Conservation (phyloP, 2,113 vertebrate species). For the Otis tarda region DNA sequence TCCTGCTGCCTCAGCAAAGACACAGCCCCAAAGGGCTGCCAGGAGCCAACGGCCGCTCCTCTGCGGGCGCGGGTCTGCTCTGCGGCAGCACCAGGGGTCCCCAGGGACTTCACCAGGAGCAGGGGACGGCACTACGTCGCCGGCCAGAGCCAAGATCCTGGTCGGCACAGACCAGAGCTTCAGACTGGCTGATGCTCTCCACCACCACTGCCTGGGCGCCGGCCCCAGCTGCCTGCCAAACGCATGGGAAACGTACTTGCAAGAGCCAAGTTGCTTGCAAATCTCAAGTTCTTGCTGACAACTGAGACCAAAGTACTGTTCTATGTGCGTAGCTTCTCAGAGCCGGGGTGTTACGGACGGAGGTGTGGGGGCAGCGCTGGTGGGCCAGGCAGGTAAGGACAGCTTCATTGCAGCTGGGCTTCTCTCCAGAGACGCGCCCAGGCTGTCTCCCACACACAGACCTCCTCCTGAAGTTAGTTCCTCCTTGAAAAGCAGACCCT, state of each 20-base stretch:
- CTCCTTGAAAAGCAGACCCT: neutral
- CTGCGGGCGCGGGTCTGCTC: accelerated
- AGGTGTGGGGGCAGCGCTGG: neutral
- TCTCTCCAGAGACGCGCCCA: neutral
- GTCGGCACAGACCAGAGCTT: neutral
- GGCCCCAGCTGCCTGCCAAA: neutral
- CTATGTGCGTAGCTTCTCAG: accelerated
- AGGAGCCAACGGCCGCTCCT: neutral
- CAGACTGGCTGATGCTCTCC: neutral
- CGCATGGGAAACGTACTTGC: neutral
- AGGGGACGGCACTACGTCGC: accelerated
- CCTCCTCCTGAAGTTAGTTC: neutral
- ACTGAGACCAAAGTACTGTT: neutral
- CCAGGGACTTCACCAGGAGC: neutral
- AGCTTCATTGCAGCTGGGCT: neutral
- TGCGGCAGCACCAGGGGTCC: neutral
- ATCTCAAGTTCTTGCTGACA: neutral
- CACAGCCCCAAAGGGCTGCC: neutral
- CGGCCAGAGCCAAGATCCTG: accelerated
- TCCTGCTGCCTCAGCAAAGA: neutral
- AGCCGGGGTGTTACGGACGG: accelerated
- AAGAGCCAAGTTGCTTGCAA: neutral
- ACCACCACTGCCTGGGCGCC: neutral
- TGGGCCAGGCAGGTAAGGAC: neutral
- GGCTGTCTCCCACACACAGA: neutral